These are phyloP conservation scores for Yponomeuta evonymella DNA, from an alignment of 2,888 invertebrate genomes.

Conservation along the genomic window DNA sequence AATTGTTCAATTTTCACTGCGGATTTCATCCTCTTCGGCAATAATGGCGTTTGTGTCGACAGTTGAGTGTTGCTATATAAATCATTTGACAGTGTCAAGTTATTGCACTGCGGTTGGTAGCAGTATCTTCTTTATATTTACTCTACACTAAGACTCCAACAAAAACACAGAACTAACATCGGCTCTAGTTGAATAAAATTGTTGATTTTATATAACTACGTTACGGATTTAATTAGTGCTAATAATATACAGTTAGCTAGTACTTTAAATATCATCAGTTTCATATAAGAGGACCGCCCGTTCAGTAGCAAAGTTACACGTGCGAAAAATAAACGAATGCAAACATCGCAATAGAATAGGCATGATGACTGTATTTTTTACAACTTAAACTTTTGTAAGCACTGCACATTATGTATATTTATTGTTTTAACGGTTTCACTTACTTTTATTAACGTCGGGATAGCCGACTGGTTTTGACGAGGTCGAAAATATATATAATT, in stretches of 20 bases:
- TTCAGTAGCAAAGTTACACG: background rate
- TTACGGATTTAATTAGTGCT: constrained; percentile 8
- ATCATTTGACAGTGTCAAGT: background rate
- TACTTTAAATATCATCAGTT: constrained; percentile 3
- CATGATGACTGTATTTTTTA: too few species aligned
- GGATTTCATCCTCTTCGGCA: constrained; percentile 3
- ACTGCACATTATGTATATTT: too few species aligned
- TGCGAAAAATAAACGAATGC: background rate
- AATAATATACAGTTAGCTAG: background rate
- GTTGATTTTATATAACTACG: background rate
- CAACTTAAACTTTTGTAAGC: too few species aligned
- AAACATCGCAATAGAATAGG: background rate
- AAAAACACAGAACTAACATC: background rate
- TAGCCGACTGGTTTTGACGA: too few species aligned
- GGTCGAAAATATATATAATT: too few species aligned
- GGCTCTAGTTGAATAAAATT: constrained; percentile 7
- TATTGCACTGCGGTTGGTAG: background rate
- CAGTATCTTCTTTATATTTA: background rate
- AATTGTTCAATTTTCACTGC: too few species aligned
- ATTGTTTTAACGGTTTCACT: too few species aligned
- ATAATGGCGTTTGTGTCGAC: background rate
- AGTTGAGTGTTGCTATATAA: background rate
- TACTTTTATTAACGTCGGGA: too few species aligned
- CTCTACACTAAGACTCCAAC: background rate
- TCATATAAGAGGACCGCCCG: background rate